Percentiles rank a stretch among this genome's conserved stretches.
These are phyloP conservation scores for Psylliodes chrysocephalus DNA, from an alignment of 2,888 invertebrate genomes.

Conservation along the genomic window DNA sequence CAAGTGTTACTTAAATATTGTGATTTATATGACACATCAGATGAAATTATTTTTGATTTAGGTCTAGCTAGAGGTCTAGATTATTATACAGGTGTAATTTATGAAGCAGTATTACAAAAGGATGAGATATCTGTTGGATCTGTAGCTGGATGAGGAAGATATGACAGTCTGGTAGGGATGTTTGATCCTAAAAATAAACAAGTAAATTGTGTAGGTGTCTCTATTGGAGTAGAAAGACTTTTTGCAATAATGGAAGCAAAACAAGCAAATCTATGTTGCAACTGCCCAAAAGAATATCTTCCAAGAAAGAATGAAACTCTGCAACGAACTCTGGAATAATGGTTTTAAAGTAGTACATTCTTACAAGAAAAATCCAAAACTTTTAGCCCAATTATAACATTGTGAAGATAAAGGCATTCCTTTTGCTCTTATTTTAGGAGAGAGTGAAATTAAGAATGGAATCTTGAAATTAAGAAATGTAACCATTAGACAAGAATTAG, in stretches of 20 bases:
- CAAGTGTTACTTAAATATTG: conserved; percentile 88
- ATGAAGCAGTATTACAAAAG: conserved; percentile 91
- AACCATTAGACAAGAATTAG: conserved; percentile 73
- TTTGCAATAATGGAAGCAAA: conserved; percentile 93
- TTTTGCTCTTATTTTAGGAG: conserved; percentile 89
- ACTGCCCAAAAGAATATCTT: conserved; percentile 96
- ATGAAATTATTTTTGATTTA: conserved; percentile 89
- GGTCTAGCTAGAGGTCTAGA: conserved; percentile 98
- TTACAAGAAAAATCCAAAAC: conserved; percentile 95
- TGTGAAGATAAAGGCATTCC: conserved; percentile 96
- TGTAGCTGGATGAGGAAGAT: conserved; percentile 96
- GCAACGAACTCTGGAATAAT: conserved; percentile 87
- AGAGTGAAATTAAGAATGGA: conserved; percentile 88
- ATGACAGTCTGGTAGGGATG: conserved; percentile 98
- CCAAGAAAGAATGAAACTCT: conserved; percentile 88
- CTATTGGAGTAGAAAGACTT: conserved; percentile 96
- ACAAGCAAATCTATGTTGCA: conserved; percentile 88
- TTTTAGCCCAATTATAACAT: conserved; percentile 92
- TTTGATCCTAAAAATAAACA: conserved; percentile 90
- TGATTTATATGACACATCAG: conserved; percentile 79
- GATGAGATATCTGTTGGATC: conserved; percentile 82
- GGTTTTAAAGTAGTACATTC: conserved; percentile 91
- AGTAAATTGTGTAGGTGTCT: conserved; percentile 97
- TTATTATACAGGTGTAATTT: conserved; percentile 99
- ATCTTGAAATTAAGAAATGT: conserved; percentile 90